Evolutionary conservation across 2,113 vertebrate genomes (phyloP).

Genomic region (Oryzias melastigma): DNA sequence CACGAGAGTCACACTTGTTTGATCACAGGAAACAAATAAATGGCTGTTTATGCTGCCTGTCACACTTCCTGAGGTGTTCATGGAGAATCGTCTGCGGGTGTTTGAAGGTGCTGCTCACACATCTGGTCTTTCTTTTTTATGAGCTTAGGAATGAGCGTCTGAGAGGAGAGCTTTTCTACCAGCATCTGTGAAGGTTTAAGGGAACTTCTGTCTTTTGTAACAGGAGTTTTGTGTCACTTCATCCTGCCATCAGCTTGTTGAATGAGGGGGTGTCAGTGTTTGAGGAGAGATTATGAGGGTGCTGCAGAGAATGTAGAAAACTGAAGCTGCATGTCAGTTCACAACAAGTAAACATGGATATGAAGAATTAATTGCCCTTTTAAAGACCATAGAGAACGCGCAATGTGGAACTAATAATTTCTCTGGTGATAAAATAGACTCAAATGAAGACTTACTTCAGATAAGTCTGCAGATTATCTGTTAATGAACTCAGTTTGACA

Average conservation of each 20-base stretch:
- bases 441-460: no score
- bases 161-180: constrained; percentile 2
- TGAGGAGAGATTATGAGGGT: constrained; percentile 17
- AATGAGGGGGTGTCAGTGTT: not conserved
- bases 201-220: constrained; percentile 31
- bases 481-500: no score
- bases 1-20: constrained; percentile 22
- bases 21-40: constrained; percentile 58
- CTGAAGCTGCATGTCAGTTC: not conserved
- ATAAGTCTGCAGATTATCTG: no score
- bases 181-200: constrained; percentile 48
- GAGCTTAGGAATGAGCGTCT: constrained; percentile 30
- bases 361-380: no score
- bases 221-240: constrained; percentile 31
- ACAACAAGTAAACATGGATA: no score
- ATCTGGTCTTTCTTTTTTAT: constrained; percentile 55
- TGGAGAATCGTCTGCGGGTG: not conserved
- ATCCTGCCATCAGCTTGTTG: constrained; percentile 20
- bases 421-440: no score
- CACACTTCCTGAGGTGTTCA: constrained; percentile 40
- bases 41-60: constrained; percentile 46
- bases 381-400: no score
- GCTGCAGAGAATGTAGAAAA: constrained; percentile 20
- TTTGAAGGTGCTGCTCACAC: constrained; percentile 43
- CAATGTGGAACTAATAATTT: no score